Conservation (phyloP, 2,113 vertebrate species). For the Oreotrochilus melanogaster region DNA sequence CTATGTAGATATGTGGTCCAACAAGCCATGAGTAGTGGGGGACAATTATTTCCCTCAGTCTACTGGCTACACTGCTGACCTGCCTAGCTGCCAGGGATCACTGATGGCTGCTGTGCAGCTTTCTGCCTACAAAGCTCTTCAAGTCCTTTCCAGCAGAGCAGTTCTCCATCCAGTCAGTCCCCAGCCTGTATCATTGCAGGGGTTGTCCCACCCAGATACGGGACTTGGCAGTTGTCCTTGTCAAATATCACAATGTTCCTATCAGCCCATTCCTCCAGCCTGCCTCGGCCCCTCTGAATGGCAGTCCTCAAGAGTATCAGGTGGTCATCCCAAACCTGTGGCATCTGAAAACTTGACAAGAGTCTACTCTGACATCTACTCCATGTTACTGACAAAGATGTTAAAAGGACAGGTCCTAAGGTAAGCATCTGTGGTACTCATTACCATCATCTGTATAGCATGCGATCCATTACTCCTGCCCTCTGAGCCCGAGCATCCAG, state of each 20-base stretch:
- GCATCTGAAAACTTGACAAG: neutral
- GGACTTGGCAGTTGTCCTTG: neutral
- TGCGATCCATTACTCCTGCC: neutral
- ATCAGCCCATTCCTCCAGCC: neutral
- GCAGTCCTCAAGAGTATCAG: neutral
- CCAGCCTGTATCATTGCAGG: neutral
- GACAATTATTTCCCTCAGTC: neutral
- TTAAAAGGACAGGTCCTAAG: neutral
- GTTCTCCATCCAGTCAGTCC: neutral
- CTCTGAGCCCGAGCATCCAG: neutral
- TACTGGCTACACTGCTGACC: neutral
- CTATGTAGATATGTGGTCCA: neutral
- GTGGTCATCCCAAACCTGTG: neutral
- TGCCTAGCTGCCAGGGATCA: neutral
- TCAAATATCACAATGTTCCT: neutral
- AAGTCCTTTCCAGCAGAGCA: neutral
- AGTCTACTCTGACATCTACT: neutral
- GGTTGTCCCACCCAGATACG: neutral
- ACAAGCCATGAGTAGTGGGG: neutral
- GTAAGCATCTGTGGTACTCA: neutral
- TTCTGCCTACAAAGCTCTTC: neutral
- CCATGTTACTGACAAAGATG: neutral
- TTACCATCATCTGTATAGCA: fast-evolving
- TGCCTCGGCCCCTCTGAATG: neutral
- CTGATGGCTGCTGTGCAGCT: neutral